Evolutionary conservation across 2,113 vertebrate genomes (phyloP).

Genomic region (Scytalopus superciliaris): DNA sequence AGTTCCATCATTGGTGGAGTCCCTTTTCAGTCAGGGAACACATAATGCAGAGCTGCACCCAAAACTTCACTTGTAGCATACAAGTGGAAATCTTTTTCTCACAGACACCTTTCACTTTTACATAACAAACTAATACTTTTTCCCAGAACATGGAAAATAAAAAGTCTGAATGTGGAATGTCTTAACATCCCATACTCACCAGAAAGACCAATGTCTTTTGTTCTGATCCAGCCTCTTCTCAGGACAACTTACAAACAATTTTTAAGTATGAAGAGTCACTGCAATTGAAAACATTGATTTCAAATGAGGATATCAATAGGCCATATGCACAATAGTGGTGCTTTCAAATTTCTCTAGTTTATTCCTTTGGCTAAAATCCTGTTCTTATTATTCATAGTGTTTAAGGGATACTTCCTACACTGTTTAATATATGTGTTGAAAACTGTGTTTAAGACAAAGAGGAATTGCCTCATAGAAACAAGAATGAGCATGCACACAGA

Average conservation of each 20-base stretch:
- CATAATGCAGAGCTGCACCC: not conserved
- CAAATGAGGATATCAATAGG: not conserved
- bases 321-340: not conserved
- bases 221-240: not conserved
- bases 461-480: not conserved
- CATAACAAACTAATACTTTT: not conserved
- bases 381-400: not conserved
- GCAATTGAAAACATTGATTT: not conserved
- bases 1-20: not conserved
- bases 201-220: not conserved
- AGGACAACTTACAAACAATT: rapidly evolving
- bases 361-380: not conserved
- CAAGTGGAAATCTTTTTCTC: not conserved
- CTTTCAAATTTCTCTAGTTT: not conserved
- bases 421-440: rapidly evolving
- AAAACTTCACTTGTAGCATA: not conserved
- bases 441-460: not conserved
- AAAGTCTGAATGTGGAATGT: not conserved
- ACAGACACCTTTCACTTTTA: not conserved
- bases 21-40: not conserved
- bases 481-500: rapidly evolving
- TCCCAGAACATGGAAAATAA: not conserved
- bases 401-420: not conserved
- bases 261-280: not conserved
- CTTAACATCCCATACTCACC: not conserved